phyloP scores from a whole-genome alignment of 2,888 invertebrate genomes.

The Auanema freiburgensis region DNA sequence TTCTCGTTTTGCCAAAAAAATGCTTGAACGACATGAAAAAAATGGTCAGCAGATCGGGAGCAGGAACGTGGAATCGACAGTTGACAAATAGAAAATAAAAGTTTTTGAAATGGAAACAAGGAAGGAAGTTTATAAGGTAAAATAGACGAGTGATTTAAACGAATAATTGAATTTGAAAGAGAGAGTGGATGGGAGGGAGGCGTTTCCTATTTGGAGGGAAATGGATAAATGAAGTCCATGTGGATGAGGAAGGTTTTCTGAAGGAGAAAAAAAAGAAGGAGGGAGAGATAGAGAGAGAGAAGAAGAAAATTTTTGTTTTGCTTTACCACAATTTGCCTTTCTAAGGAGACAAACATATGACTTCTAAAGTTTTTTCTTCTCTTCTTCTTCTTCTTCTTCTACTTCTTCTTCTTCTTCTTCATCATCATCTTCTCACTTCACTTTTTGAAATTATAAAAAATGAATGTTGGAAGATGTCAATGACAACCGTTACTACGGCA shows the following conservation, averaged over 20 bases:
- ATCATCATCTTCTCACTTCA: not conserved
- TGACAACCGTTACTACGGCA: not conserved
- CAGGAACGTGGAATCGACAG: too few relatives aligned
- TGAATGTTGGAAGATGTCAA: not conserved
- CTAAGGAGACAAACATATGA: conserved; percentile 1
- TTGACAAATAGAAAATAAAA: not conserved
- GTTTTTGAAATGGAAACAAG: not conserved
- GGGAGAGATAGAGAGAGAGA: not conserved
- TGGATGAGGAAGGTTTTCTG: not conserved
- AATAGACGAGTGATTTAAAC: not conserved
- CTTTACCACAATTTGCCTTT: not conserved
- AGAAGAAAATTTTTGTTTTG: not conserved
- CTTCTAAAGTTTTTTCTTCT: not conserved
- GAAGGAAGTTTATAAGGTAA: not conserved
- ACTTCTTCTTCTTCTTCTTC: not conserved
- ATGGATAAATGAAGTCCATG: not conserved
- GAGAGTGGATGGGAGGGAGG: not conserved
- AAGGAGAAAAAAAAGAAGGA: not conserved
- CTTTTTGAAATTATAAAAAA: not conserved
- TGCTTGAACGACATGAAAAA: too few relatives aligned
- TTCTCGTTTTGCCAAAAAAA: too few relatives aligned
- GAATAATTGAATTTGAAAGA: conserved; percentile 2
- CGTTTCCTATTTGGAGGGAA: not conserved
- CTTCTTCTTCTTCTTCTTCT: not conserved
- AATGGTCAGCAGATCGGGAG: too few relatives aligned